phyloP scores from a whole-genome alignment of 2,113 vertebrate genomes.

The Tympanuchus pallidicinctus region DNA sequence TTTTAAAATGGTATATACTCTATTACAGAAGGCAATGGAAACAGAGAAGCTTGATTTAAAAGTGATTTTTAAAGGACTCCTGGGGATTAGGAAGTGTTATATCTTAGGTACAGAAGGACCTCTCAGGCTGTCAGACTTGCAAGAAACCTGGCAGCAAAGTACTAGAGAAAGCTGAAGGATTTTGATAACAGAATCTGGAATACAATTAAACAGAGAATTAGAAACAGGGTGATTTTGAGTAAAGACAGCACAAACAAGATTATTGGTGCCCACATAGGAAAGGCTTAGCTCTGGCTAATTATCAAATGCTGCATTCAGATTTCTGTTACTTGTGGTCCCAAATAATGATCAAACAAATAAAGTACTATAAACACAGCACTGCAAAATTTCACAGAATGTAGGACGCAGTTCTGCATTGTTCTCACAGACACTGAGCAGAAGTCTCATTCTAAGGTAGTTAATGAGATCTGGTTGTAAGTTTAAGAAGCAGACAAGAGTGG shows the following conservation, averaged over 20 bases:
- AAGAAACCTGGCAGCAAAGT: conserved; percentile 48
- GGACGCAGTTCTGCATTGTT: not conserved
- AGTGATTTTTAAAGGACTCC: not conserved
- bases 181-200: conserved; percentile 72
- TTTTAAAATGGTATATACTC: not conserved
- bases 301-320: conserved; percentile 35
- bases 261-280: conserved; percentile 38
- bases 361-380: not conserved
- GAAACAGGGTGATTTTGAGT: conserved; percentile 40
- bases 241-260: conserved; percentile 59
- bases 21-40: not conserved
- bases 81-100: not conserved
- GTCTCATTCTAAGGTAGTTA: not conserved
- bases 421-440: not conserved
- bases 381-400: not conserved
- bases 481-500: not conserved
- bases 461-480: not conserved
- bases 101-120: conserved; percentile 13
- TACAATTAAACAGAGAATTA: conserved; percentile 67
- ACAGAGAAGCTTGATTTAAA: conserved; percentile 12
- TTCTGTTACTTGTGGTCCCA: not conserved
- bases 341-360: not conserved
- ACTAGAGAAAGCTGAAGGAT: conserved; percentile 42
- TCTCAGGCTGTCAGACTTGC: not conserved
- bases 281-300: conserved; percentile 55